Base-by-base conservation (phyloP, 2,888 invertebrate genomes). In the Erebia aethiops region DNA sequence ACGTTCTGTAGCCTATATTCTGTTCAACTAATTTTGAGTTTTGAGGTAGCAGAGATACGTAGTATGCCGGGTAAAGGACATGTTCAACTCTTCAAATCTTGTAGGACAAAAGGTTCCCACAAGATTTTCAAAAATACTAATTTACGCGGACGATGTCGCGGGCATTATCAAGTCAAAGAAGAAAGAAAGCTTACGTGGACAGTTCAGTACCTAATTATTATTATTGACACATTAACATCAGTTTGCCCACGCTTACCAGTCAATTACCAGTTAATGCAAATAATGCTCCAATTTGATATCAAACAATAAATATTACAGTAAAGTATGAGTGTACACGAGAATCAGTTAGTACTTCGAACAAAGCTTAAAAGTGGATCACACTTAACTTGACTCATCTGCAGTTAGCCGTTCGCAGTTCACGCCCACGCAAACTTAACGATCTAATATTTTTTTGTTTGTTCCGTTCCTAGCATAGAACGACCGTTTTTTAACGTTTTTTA, bases 371-470 rank as follows among this genome's bases (percentile, higher is more conserved):
- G 76, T 80, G 80, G 81, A 84, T 81, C 58, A 70, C 71, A 56
- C 3, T 3, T 56, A 11, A 57, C 69, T 83, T 89, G 90, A 90
- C 77, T 85, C 85, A 84, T 74, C 67, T 76, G 35, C 35, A 7
- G 35, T 26, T 65, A 76, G 73, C 78, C 76, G 71, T 73, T 75
- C 75, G 72, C 78, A 77, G 71, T 73, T 75, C 75, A 76, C 73
- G 74, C 74, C 74, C 72, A 71, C 71, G 69, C 72, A 73, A 74
- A 72, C 75, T 74, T 77, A 75, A 76, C 68, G 70, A 66, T 75
- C 35, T 35, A 35, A 35, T 67, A 71, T 71, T 49, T 21, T 49
- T 62, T 18, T 62, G 1, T 46, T 21, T 60, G 41, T 58, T 61
- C 61, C 78, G 78, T 78, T 81, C 76, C 79, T 46, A 76, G 79